phyloP scores from a whole-genome alignment of 64 coral and sea anemone genomes.

The Orbicella faveolata region DNA sequence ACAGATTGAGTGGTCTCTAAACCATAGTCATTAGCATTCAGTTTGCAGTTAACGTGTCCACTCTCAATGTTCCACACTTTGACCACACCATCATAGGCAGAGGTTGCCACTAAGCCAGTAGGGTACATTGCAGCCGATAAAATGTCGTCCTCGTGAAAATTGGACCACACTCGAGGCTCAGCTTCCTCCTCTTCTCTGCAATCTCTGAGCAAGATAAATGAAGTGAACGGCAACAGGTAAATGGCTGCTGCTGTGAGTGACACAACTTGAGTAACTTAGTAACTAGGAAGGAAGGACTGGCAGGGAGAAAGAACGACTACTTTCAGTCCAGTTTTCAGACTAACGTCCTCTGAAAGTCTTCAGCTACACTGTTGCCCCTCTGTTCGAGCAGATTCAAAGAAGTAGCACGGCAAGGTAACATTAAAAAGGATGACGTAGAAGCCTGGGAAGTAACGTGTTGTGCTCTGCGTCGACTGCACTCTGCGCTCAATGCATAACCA shows the following conservation, averaged over 20 bases:
- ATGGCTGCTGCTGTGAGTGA: too few species aligned
- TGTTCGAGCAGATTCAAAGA: too few species aligned
- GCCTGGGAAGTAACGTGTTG: too few species aligned
- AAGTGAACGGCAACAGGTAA: not conserved
- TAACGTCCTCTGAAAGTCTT: too few species aligned
- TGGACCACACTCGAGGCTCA: conserved; percentile 82
- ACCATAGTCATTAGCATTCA: conserved; percentile 74
- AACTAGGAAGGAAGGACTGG: too few species aligned
- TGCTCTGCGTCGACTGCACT: too few species aligned
- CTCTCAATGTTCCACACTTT: conserved; percentile 97
- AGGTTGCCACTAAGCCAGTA: conserved; percentile 74
- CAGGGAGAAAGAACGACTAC: too few species aligned
- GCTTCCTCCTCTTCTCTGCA: conserved; percentile 81
- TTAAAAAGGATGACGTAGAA: too few species aligned
- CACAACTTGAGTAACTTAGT: too few species aligned
- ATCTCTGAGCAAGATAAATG: conserved; percentile 43
- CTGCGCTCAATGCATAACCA: not conserved
- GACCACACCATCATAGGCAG: conserved; percentile 86
- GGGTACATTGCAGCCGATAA: conserved; percentile 85
- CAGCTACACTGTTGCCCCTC: too few species aligned
- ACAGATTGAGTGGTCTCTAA: conserved; percentile 49
- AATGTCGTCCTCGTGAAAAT: conserved; percentile 94
- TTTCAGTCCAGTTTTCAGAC: too few species aligned
- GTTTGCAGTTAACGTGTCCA: conserved; percentile 69
- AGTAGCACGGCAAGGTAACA: too few species aligned